These are phyloP conservation scores for Eurystomus glaucurus DNA, from an alignment of 2,797 vertebrate genomes.

Conservation along the genomic window DNA sequence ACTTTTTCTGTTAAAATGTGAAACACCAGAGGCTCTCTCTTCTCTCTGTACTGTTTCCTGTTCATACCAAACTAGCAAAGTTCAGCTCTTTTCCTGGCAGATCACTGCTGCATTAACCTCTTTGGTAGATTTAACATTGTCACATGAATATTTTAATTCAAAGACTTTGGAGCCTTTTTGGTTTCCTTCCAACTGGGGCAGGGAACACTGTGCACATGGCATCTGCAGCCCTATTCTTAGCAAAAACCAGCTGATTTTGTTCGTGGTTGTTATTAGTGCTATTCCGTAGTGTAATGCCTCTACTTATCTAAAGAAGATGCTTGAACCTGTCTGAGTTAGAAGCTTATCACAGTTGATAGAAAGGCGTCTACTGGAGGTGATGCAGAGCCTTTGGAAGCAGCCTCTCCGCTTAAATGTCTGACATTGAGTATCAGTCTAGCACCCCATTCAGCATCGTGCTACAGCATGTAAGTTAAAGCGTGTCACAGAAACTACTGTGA, in stretches of 20 bases:
- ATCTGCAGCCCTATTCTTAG: not conserved
- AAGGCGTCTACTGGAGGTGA: not conserved
- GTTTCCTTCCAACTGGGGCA: conserved; percentile 35
- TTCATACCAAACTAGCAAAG: not conserved
- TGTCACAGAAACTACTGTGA: not conserved
- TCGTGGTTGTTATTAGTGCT: not conserved
- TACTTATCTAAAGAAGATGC: not conserved
- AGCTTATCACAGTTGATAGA: not conserved
- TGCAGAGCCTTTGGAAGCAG: not conserved
- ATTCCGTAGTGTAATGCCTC: not conserved
- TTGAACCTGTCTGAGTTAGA: not conserved
- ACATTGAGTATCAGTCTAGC: not conserved
- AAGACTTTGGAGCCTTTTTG: conserved; percentile 10
- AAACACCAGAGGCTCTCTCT: not conserved
- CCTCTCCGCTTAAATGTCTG: not conserved
- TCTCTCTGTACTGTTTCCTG: not conserved
- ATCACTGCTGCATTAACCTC: conserved; percentile 5
- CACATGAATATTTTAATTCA: conserved; percentile 53
- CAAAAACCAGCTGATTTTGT: not conserved
- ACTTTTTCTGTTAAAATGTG: not conserved
- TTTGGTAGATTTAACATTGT: conserved; percentile 31
- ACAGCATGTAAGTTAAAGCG: not conserved
- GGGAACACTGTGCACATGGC: not conserved
- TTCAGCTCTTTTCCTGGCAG: not conserved
- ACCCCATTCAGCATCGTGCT: not conserved